Evolutionary conservation across 1,140 invertebrate species (phyloP).

Genomic region (Drosophila subobscura): DNA sequence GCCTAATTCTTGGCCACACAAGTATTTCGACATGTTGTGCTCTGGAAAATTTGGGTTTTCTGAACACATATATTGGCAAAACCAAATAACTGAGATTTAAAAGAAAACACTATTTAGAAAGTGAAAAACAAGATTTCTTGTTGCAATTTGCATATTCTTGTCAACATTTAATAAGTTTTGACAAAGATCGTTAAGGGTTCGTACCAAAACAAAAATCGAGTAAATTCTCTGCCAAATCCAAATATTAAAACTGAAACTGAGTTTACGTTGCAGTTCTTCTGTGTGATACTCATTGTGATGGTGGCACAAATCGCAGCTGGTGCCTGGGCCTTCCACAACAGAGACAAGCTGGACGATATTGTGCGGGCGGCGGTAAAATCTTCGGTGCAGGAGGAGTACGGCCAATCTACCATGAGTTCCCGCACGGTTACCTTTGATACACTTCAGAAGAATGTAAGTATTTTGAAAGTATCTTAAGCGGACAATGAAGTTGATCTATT

Average conservation of each 20-base stretch:
- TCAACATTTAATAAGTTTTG: too few species aligned
- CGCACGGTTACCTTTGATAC: conserved; percentile 88
- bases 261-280: conserved; percentile 87
- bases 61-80: too few species aligned
- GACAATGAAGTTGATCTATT: conserved; percentile 4
- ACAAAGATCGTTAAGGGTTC: too few species aligned
- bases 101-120: too few species aligned
- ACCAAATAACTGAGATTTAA: too few species aligned
- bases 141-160: too few species aligned
- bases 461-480: neutral
- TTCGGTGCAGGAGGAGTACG: conserved; percentile 89
- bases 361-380: conserved; percentile 86
- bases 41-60: too few species aligned
- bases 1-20: too few species aligned
- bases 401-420: conserved; percentile 85
- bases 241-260: conserved; percentile 36
- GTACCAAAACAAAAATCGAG: too few species aligned
- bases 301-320: conserved; percentile 91
- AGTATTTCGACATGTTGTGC: too few species aligned
- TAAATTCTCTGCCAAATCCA: too few species aligned
- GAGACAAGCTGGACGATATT: conserved; percentile 87
- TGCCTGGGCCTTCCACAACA: conserved; percentile 89
- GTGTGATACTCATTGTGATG: conserved; percentile 89
- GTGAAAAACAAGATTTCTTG: too few species aligned
- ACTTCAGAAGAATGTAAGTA: conserved; percentile 87